These are phyloP conservation scores for Drosophila barbarae DNA, from an alignment of 2,888 invertebrate species.

Conservation along the genomic window DNA sequence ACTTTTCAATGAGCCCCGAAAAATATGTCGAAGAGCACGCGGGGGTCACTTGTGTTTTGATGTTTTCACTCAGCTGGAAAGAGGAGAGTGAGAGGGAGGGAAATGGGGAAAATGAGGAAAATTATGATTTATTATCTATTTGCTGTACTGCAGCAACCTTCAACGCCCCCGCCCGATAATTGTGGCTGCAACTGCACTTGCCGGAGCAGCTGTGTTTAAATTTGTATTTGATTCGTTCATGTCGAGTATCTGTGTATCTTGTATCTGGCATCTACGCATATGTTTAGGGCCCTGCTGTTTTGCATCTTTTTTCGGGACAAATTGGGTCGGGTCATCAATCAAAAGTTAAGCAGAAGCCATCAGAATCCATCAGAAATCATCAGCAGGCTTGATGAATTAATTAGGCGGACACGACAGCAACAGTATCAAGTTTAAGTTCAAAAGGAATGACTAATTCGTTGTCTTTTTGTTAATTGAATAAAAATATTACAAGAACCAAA, in stretches of 20 bases:
- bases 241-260: constrained; percentile 21
- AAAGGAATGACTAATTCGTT: constrained; percentile 20
- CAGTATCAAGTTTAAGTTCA: constrained; percentile 21
- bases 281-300: constrained; percentile 32
- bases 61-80: constrained; percentile 52
- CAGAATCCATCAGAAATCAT: constrained; percentile 3
- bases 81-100: constrained; percentile 17
- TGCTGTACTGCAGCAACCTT: constrained; percentile 24
- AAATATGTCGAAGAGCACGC: constrained; percentile 34
- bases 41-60: constrained; percentile 56
- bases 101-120: constrained; percentile 41
- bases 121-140: constrained; percentile 68
- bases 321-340: constrained; percentile 65
- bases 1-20: constrained; percentile 30
- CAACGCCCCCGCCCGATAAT: constrained; percentile 45
- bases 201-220: constrained; percentile 41
- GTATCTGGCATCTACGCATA: constrained; percentile 4
- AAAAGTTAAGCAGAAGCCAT: constrained; percentile 41
- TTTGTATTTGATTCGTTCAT: constrained; percentile 46
- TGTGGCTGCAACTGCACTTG: constrained; percentile 56
- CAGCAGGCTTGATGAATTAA: constrained; percentile 53
- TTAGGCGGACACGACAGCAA: constrained; percentile 54
- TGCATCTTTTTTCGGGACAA: constrained; percentile 53
- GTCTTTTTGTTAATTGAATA: constrained; percentile 2
- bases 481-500: neutral